Evolutionary conservation across 2,797 vertebrate species (phyloP), one percentile per base, ranked within the genome.

Genomic region (Xiphophorus birchmanni): DNA sequence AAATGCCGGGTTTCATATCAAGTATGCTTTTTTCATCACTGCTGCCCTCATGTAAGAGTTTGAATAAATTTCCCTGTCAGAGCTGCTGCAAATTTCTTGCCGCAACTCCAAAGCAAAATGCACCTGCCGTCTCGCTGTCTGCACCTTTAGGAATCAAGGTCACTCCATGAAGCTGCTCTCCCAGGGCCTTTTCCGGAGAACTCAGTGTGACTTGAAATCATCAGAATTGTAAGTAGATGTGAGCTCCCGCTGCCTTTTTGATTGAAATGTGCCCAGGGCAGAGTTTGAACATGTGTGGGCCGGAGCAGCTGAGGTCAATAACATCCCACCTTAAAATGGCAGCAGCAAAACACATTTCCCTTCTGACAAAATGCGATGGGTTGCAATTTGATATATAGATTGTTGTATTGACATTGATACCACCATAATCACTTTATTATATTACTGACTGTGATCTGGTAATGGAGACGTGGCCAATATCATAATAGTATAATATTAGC

Each of bases 251-350:
- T 92, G 89, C 78, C 76, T 89, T 90, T 91, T 87, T 90, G 84
- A 91, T 90, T 89, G 89, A 91, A 94, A 92, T 77, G 81, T 76
- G 90, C 89, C 91, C 80, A 85, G 37, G 86, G 93, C 85, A 86
- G 80, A 90, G 79, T 83, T 87, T 88, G 84, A 86, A 89, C 84
- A 84, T 82, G 77, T 77, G 77, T 76, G 76, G 77, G 73, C 69
- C 54, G 74, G 78, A 88, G 80, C 81, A 79, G 82, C 82, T 79
- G 67, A 86, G 90, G 90, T 92, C 90, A 90, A 82, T 79, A 37
- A 74, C 73, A 78, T 80, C 73, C 76, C 84, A 80, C 60, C 79
- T 80, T 78, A 74, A 85, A 85, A 79, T 54, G 47, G 73, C 85
- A 54, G 11, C 48, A 54, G 76, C 42, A 65, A 54, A 6, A 45